Evolutionary conservation across 2,888 invertebrate species (phyloP).

Genomic region (Torymus tubicola): DNA sequence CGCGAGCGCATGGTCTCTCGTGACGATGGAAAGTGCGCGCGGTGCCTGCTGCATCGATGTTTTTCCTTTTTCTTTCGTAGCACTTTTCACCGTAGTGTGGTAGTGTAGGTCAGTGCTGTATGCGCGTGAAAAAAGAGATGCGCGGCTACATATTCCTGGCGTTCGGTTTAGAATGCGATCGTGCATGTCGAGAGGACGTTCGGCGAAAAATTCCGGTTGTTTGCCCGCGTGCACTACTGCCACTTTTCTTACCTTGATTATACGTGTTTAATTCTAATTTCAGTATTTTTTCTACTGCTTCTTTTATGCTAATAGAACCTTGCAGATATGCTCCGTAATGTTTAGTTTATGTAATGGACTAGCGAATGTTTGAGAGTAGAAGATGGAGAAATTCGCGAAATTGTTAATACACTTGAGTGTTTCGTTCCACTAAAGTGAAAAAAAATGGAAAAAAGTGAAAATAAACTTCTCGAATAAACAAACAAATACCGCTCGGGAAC

Average conservation of each 20-base stretch:
- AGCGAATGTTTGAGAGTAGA: too few species aligned
- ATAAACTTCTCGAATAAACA: too few species aligned
- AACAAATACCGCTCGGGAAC: too few species aligned
- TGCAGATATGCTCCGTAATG: too few species aligned
- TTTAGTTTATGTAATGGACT: too few species aligned
- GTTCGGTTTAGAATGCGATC: constrained; percentile 42
- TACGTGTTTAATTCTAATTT: constrained; percentile 30
- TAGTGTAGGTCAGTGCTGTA: constrained; percentile 4
- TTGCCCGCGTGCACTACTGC: background rate
- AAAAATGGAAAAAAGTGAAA: too few species aligned
- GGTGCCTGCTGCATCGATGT: background rate
- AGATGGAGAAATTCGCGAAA: too few species aligned
- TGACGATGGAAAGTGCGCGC: constrained; percentile 28
- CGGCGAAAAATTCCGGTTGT: constrained; percentile 19
- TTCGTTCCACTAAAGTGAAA: too few species aligned
- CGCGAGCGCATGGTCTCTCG: constrained; percentile 5
- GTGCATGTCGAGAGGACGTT: constrained; percentile 33
- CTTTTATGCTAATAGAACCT: too few species aligned
- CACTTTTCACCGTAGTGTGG: constrained; percentile 26
- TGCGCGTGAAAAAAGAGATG: constrained; percentile 17
- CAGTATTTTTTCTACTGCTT: background rate
- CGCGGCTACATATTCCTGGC: constrained; percentile 34
- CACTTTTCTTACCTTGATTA: constrained; percentile 26
- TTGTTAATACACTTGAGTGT: too few species aligned
- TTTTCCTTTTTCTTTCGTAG: constrained; percentile 34